phyloP scores from a whole-genome alignment of 1,140 invertebrate genomes.

The Spodoptera litura region DNA sequence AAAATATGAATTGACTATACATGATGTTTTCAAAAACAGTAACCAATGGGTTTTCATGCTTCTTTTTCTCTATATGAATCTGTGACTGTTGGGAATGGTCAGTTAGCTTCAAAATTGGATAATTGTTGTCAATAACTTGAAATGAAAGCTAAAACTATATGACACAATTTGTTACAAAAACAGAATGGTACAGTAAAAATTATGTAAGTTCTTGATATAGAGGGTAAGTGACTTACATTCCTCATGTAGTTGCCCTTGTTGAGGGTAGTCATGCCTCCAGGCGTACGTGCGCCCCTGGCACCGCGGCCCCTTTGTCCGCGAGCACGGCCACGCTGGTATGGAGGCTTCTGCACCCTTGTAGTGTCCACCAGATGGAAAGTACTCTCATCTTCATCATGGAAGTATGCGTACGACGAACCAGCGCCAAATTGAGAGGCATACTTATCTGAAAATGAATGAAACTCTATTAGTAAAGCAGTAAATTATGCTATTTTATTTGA shows the following conservation, averaged over 20 bases:
- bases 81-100: too few relatives aligned
- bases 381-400: constrained; percentile 99
- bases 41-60: too few relatives aligned
- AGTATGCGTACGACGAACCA: constrained; percentile 98
- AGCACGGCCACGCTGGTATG: constrained; percentile 95
- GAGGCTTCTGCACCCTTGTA: constrained; percentile 95
- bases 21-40: too few relatives aligned
- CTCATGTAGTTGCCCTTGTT: constrained; percentile 77
- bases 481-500: background rate
- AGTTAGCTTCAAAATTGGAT: too few relatives aligned
- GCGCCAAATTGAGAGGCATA: constrained; percentile 98
- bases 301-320: constrained; percentile 93
- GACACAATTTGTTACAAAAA: too few relatives aligned
- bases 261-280: constrained; percentile 89
- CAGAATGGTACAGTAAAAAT: too few relatives aligned
- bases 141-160: too few relatives aligned
- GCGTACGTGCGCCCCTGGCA: constrained; percentile 91
- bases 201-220: too few relatives aligned
- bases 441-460: constrained; percentile 90
- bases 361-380: constrained; percentile 99
- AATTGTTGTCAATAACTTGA: too few relatives aligned
- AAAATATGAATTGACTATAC: too few relatives aligned
- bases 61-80: too few relatives aligned
- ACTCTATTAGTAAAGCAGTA: background rate
- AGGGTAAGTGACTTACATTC: constrained; percentile 3